Conservation (phyloP, 2,113 vertebrate species). For the Tiliqua scincoides region DNA sequence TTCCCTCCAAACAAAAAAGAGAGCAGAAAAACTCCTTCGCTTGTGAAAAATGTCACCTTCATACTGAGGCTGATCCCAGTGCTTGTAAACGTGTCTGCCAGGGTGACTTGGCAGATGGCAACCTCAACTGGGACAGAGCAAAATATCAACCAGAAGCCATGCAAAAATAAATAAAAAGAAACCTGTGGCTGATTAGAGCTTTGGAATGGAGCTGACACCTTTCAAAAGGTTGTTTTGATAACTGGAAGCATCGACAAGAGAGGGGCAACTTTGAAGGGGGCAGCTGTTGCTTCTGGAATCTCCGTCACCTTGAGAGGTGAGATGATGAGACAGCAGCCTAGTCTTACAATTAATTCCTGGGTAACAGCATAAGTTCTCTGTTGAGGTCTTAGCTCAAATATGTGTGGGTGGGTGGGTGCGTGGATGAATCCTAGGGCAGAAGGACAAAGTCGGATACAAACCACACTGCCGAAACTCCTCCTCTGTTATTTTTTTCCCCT, state of each 20-base stretch:
- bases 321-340: constrained; percentile 30
- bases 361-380: neutral
- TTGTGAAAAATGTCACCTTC: constrained; percentile 80
- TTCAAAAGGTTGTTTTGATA: constrained; percentile 37
- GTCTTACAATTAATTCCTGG: neutral
- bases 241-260: constrained; percentile 8
- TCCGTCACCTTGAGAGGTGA: constrained; percentile 1
- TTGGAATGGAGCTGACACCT: constrained; percentile 54
- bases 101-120: constrained; percentile 77
- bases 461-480: too few relatives aligned
- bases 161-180: constrained; percentile 26
- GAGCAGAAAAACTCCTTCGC: constrained; percentile 19
- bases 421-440: too few relatives aligned
- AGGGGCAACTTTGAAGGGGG: neutral
- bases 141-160: constrained; percentile 60
- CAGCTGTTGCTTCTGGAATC: neutral
- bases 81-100: constrained; percentile 73
- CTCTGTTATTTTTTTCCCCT: too few relatives aligned
- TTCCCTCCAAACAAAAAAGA: constrained; percentile 5
- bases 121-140: constrained; percentile 58
- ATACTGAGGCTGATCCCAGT: constrained; percentile 67
- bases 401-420: too few relatives aligned
- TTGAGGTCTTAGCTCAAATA: too few relatives aligned
- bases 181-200: constrained; percentile 50
- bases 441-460: too few relatives aligned